Evolutionary conservation across 2,888 invertebrate genomes (phyloP).

Genomic region (Encarsia formosa): DNA sequence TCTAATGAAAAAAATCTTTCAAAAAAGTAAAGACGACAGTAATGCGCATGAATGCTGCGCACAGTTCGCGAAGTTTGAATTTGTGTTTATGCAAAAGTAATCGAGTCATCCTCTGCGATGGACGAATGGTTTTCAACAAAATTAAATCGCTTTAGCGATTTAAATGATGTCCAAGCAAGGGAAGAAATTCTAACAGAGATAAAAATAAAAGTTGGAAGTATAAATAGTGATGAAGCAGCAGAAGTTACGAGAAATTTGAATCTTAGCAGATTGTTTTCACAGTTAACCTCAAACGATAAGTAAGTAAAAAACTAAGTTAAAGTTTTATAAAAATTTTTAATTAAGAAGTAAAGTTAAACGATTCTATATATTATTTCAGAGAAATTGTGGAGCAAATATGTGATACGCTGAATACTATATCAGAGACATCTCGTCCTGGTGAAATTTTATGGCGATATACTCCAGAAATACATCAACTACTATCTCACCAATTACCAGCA

Average conservation of each 20-base stretch:
- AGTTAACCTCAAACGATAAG: slow-evolving; percentile 43
- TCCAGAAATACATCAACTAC: slow-evolving; percentile 33
- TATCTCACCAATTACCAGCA: slow-evolving; percentile 32
- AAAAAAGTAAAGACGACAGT: too few relatives aligned
- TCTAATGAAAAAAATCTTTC: too few relatives aligned
- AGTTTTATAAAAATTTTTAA: too few relatives aligned
- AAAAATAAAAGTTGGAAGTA: slow-evolving; percentile 36
- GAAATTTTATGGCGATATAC: slow-evolving; percentile 37
- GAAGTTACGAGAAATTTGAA: slow-evolving; percentile 31
- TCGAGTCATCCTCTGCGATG: too few relatives aligned
- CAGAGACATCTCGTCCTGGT: slow-evolving; percentile 33
- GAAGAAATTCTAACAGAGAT: slow-evolving; percentile 37
- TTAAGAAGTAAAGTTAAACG: too few relatives aligned
- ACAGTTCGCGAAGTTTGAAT: too few relatives aligned
- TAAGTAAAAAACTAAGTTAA: too few relatives aligned
- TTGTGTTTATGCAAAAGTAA: too few relatives aligned
- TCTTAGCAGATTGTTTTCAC: slow-evolving; percentile 34
- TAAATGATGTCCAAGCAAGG: slow-evolving; percentile 34
- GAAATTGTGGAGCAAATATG: slow-evolving; percentile 36
- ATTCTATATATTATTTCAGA: slow-evolving; percentile 32
- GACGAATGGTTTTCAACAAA: slow-evolving; percentile 39
- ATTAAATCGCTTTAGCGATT: slow-evolving; percentile 33
- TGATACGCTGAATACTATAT: slow-evolving; percentile 31
- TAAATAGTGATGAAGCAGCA: slow-evolving; percentile 30
- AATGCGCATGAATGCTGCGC: too few relatives aligned